These are phyloP conservation scores for Leptopilina myrica DNA, from an alignment of 2,888 invertebrate species.

Conservation along the genomic window DNA sequence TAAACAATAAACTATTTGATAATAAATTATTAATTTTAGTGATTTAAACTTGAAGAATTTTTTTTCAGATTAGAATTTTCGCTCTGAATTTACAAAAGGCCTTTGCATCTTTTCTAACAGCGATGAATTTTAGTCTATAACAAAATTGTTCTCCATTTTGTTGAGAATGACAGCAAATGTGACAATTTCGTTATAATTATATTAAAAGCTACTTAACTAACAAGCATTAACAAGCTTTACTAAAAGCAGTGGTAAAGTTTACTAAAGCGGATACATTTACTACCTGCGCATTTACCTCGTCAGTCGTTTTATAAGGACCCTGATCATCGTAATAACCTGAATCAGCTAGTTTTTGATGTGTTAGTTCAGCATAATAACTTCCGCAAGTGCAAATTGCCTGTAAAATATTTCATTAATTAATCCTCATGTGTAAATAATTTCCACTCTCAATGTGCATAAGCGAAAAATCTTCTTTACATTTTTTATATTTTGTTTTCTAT, in stretches of 20 bases:
- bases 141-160: background rate
- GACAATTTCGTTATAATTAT: conserved; percentile 16
- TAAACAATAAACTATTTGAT: too few species aligned
- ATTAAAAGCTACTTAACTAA: conserved; percentile 3
- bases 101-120: background rate
- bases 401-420: background rate
- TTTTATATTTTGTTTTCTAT: too few species aligned
- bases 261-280: conserved; percentile 63
- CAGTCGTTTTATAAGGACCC: conserved; percentile 71
- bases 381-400: conserved; percentile 92
- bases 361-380: conserved; percentile 90
- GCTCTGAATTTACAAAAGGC: too few species aligned
- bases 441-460: too few species aligned
- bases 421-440: too few species aligned
- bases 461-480: too few species aligned
- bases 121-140: background rate
- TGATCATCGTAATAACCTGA: conserved; percentile 87
- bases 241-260: background rate
- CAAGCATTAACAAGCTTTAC: conserved; percentile 9
- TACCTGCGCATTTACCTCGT: conserved; percentile 75
- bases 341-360: conserved; percentile 89
- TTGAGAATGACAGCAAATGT: conserved; percentile 2
- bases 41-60: background rate
- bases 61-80: background rate
- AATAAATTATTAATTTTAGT: too few species aligned